Base-by-base conservation (phyloP, 2,888 invertebrate species). In the Gari tellinella region DNA sequence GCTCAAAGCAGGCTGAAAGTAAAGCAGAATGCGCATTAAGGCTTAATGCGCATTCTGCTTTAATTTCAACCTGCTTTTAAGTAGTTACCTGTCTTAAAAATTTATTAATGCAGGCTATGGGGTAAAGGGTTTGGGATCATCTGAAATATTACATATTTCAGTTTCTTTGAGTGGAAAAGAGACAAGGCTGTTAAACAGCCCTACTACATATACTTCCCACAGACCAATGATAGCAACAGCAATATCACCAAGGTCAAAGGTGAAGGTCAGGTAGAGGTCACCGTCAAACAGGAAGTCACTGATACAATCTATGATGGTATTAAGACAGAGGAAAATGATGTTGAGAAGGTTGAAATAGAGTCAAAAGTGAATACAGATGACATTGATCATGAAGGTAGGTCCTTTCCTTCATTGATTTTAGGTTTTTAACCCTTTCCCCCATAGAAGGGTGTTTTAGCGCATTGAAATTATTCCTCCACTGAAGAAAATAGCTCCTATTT, bases 121-220 rank as follows among this genome's bases (percentile, higher is more conserved):
- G n/a, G n/a, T n/a, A n/a, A n/a, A n/a, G n/a, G n/a, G n/a, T n/a
- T n/a, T n/a, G n/a, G n/a, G n/a, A n/a, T n/a, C n/a, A n/a, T n/a
- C n/a, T n/a, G n/a, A n/a, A n/a, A n/a, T 31, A 7, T 31, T 31
- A 10, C 31, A 31, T 31, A 31, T 31, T 94, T 94, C n/a, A 93
- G 93, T 68, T 89, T 85, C 74, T 90, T 77, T 84, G 90, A 90
- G 67, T 90, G 90, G 89, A 88, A 90, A 60, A 79, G 82, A 56
- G 73, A 76, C 23, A 80, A 85, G 49, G 70, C 70, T 8, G 74
- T 80, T 14, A 96, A 96, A 88, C 95, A 95, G 86, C 96, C 96
- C 0, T 95, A 95, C 90, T 95, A 95, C 80, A 94, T 97, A 65
- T 95, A 95, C 91, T 93, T 94, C 82, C 94, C 94, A 14, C 95